A percentile compares a stretch with the other conserved stretches of the same genome.
phyloP scores from a whole-genome alignment of 1,140 invertebrate genomes.

The Macrobrachium nipponense region DNA sequence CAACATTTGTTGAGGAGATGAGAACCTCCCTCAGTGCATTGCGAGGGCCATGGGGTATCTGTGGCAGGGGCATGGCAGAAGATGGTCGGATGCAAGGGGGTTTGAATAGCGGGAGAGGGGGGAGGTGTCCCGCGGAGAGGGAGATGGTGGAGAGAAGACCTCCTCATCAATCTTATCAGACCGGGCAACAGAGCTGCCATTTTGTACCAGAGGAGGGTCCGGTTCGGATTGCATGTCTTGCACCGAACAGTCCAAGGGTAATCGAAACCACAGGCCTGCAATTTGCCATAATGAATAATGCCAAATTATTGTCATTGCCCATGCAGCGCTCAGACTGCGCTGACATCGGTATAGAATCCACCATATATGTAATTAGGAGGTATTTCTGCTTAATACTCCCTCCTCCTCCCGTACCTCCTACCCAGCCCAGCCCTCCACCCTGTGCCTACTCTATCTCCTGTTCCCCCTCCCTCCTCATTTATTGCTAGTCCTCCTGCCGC shows the following conservation, averaged over 20 bases:
- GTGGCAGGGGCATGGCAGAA: not conserved
- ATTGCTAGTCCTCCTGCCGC: not conserved
- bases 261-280: constrained; percentile 34
- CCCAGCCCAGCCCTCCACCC: constrained; percentile 4
- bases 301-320: constrained; percentile 53
- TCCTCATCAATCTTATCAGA: constrained; percentile 18
- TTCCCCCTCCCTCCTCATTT: constrained; percentile 15
- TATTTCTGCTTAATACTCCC: not conserved
- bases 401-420: constrained; percentile 9
- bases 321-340: constrained; percentile 35
- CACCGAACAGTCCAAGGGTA: constrained; percentile 25
- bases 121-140: not conserved
- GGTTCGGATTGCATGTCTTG: constrained; percentile 32
- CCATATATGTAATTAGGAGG: constrained; percentile 43
- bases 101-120: not conserved
- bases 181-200: constrained; percentile 26
- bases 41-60: not conserved
- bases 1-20: no score
- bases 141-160: not conserved
- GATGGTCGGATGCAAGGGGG: not conserved
- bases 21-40: not conserved
- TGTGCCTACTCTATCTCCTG: constrained; percentile 7
- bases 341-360: constrained; percentile 27
- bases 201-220: not conserved
- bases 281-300: constrained; percentile 57